phyloP scores from a whole-genome alignment of 92 coral and sea anemone genomes.

The Epizoanthus rinbou region DNA sequence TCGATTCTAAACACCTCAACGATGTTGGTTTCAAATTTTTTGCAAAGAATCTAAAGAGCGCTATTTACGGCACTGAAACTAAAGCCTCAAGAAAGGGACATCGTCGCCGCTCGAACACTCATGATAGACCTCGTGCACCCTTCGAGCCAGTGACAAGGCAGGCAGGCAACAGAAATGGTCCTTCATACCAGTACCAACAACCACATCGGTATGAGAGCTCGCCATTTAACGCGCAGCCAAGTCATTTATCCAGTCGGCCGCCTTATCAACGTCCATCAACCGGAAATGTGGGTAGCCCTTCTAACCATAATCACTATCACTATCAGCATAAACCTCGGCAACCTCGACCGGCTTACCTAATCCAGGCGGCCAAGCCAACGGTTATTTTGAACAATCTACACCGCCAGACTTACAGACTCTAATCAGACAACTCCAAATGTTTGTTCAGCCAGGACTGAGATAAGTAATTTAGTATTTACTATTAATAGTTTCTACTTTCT shows the following conservation, averaged over 20 bases:
- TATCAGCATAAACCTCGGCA: background rate
- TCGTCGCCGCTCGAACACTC: constrained; percentile 3
- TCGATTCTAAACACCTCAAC: background rate
- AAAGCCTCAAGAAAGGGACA: constrained; percentile 1
- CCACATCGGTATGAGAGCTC: constrained; percentile 15
- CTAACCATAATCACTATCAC: background rate
- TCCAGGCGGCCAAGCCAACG: constrained; percentile 8
- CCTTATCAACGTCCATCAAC: background rate
- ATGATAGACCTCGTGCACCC: constrained; percentile 8
- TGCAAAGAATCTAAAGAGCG: constrained; percentile 2
- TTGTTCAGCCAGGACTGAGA: background rate
- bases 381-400: constrained; percentile 15
- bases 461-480: constrained; percentile 14
- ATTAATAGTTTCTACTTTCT: constrained; percentile 7
- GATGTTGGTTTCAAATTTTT: constrained; percentile 16
- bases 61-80: constrained; percentile 19
- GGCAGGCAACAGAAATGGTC: background rate
- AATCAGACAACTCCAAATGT: constrained; percentile 19
- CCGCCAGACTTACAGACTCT: background rate
- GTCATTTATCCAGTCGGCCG: background rate
- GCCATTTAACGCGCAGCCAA: constrained; percentile 2
- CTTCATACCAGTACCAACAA: background rate
- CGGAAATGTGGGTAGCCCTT: constrained; percentile 5
- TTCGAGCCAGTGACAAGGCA: background rate
- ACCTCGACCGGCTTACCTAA: constrained; percentile 11